These are phyloP conservation scores for Rhadina sibilatrix DNA, from an alignment of 2,113 vertebrate species.

Conservation along the genomic window DNA sequence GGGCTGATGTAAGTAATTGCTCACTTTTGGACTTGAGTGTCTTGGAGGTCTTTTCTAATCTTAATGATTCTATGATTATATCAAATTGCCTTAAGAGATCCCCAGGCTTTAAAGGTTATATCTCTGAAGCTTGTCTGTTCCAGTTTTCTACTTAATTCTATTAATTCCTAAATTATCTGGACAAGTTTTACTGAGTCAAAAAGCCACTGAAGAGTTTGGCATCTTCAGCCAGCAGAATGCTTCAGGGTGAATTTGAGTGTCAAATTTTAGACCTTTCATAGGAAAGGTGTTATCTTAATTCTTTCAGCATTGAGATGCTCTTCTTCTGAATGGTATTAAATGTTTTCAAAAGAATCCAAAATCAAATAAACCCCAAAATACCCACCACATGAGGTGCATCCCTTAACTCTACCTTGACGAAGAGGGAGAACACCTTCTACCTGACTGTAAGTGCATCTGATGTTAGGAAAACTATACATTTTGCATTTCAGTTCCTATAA, in stretches of 20 bases:
- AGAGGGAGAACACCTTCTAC: not conserved
- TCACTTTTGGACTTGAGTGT: not conserved
- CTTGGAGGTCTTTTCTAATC: not conserved
- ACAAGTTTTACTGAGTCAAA: not conserved
- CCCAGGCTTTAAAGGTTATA: not conserved
- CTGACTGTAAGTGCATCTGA: not conserved
- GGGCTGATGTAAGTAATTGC: not conserved
- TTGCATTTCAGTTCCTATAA: not conserved
- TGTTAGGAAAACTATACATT: not conserved
- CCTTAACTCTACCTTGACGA: not conserved
- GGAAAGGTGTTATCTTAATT: not conserved
- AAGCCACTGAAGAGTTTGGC: not conserved
- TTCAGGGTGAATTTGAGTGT: fast-evolving
- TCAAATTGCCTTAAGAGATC: not conserved
- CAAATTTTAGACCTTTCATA: not conserved
- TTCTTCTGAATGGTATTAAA: not conserved
- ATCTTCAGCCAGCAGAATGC: not conserved
- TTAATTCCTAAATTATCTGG: not conserved
- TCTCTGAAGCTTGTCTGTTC: not conserved
- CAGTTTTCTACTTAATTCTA: not conserved
- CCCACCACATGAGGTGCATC: not conserved
- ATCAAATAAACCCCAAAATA: not conserved
- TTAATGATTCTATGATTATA: not conserved
- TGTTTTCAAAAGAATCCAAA: not conserved
- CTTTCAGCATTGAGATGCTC: not conserved